phyloP scores from a whole-genome alignment of 2,797 vertebrate species.

The Coregonus sp. region DNA sequence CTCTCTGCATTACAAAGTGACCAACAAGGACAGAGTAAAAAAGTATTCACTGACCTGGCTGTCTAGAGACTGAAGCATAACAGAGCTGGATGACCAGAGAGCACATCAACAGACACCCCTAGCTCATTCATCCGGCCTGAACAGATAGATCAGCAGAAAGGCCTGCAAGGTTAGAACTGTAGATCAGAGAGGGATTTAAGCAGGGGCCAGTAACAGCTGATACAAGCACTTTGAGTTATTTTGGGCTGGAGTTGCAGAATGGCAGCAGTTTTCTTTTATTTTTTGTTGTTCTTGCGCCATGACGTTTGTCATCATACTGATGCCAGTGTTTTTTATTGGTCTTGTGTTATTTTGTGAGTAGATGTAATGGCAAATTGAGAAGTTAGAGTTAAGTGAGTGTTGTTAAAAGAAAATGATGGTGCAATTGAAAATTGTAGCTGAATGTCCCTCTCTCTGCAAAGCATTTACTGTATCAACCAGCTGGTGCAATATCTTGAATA shows the following conservation, averaged over 20 bases:
- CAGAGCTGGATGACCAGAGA: constrained; percentile 42
- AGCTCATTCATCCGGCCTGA: constrained; percentile 59
- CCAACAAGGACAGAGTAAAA: constrained; percentile 49
- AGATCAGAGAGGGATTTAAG: constrained; percentile 62
- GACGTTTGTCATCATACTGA: constrained; percentile 19
- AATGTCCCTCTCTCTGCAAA: too few relatives aligned
- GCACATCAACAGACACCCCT: constrained; percentile 58
- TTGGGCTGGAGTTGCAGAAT: constrained; percentile 21
- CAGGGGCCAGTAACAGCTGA: constrained; percentile 55
- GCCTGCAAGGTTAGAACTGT: constrained; percentile 58
- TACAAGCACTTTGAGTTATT: constrained; percentile 61
- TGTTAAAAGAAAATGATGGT: too few relatives aligned
- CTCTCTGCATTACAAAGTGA: constrained; percentile 51
- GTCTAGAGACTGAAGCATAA: constrained; percentile 35
- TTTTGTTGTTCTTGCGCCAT: constrained; percentile 9
- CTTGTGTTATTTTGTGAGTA: neutral
- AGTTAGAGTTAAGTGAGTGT: neutral
- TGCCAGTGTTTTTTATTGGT: neutral
- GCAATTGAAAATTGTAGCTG: too few relatives aligned
- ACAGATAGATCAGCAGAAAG: constrained; percentile 63
- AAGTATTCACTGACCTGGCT: constrained; percentile 23
- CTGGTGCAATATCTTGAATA: too few relatives aligned
- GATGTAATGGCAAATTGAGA: neutral
- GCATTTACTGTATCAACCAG: too few relatives aligned
- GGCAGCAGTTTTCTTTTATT: constrained; percentile 14